Base-by-base conservation (phyloP, 1,140 invertebrate species). In the Tribolium madens region DNA sequence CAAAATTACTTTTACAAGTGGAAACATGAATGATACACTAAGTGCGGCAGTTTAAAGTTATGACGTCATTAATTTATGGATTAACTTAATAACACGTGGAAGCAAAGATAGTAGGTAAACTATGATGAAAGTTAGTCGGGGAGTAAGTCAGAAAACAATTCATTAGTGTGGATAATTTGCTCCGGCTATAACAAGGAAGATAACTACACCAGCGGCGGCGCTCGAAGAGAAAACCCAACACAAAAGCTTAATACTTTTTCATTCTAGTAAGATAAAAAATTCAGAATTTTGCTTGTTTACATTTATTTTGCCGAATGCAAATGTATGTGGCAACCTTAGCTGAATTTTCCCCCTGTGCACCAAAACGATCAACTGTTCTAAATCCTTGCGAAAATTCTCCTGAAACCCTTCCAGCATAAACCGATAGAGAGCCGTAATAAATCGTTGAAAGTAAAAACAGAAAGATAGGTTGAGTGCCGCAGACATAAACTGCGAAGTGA, bases 401-500 rank as follows among this genome's bases (percentile, higher is more conserved):
- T 12, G n/a, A 12, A 12, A n/a, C 21, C 57, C 57, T 42, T 42
- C n/a, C n/a, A 12, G 13, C 21, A 64, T 64, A 31, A 31, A 13
- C 10, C 57, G 21, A 33, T 31, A 33, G 57, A 33, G 26, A n/a
- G 46, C 21, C 13, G 70, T 31, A 50, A 72, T 72, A 72, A 72
- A 72, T 72, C 46, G 70, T 14, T 17, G 46, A 72, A 72, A 72
- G 46, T 74, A 73, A 74, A 60, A 78, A 74, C 33, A 42, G 60
- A 52, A 18, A 26, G 46, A 74, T 36, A 53, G 60, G 57, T 57
- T 71, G 73, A 71, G 64, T 73, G 74, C 68, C 64, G 76, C 77
- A 21, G 26, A 72, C 76, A 79, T 79, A 79, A 77, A 81, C 46
- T 68, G 70, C 26, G 21, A 68, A 79, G 74, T 77, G 79, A 79